Evolutionary conservation across 1,140 invertebrate genomes (phyloP), one percentile per base, ranked within the genome.

Genomic region (Mycetomoellerius zeteki): DNA sequence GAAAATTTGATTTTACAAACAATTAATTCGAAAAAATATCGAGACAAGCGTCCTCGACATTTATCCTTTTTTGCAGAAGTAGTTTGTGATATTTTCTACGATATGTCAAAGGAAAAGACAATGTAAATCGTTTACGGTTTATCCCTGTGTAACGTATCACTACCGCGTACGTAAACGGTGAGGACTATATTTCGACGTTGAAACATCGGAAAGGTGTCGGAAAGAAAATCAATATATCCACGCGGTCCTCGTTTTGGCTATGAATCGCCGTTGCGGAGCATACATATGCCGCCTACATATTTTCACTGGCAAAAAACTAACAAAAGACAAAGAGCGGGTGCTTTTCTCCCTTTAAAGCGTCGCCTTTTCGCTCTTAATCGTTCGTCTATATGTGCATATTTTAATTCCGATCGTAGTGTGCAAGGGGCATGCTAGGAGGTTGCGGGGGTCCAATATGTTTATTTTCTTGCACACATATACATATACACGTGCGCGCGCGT

Each of bases 161-260:
- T 47, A 54, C 0, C 24, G n/a, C 24, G 27, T 72, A 72, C 43
- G 12, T 82, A 27, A 60, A 58, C 8, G 37, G 24, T 16, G 80
- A 82, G 19, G 56, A 24, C 54, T 84, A 73, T 84, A 73, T 58
- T 47, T 82, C 21, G n/a, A 60, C 69, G 80, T 75, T 60, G 8
- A 75, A 82, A 47, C 80, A 47, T 37, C 14, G 37, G 33, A 24
- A 47, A 58, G 52, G 69, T 84, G 69, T 27, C 8, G 37, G 37
- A 33, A 82, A 82, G 78, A 72, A 84, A 84, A 84, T 84, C 80
- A 75, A 84, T 84, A 84, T 75, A 81, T 81, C 47, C 78, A 54
- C 30, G 62, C 80, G 69, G 80, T 54, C 43, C 77, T 65, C 30
- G 62, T 84, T 84, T 84, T 19, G 54, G 27, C 43, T 8, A 33